Base-by-base conservation (phyloP, 2,888 invertebrate genomes). In the Erebia epiphron region DNA sequence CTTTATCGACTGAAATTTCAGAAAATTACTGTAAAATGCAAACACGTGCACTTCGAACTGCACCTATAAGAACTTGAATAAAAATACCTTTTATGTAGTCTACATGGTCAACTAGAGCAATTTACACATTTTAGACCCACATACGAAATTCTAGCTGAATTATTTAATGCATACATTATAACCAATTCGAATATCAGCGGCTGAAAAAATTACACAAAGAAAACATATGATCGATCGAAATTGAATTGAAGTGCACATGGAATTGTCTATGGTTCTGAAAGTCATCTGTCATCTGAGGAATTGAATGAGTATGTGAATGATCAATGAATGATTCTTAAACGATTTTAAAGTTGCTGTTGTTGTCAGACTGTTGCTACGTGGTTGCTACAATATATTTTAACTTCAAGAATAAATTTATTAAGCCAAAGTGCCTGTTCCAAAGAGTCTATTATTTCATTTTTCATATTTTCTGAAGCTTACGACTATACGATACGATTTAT, bases 191-290 rank as follows among this genome's bases (percentile, higher is more conserved):
- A 91, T 89, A 88, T 89, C 90, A 91, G 91, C 89, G 88, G 90
- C 91, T 91, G 90, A 91, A 90, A 91, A 91, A 91, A 88, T 89
- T 90, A 91, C 90, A 93, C 92, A 92, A 93, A 92, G 93, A 93
- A 93, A 93, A 93, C 93, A 93, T 93, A 92, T 93, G 93, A 93
- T 93, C 93, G 93, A 93, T 93, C 88, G 92, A 87, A 80, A 81
- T 81, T 80, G 78, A 88, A 84, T 85, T 89, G 87, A 90, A 90
- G 87, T 92, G 92, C 92, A 93, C 92, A 92, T 92, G 92, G 87
- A 87, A 73, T 89, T 83, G 86, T 91, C 90, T 89, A 88, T 90
- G 88, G 83, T 79, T 57, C 58, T 41, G 54, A 41, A 16, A 11
- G 70, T 68, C 73, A 71, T 65, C 78, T 82, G 80, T 80, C 85